Percentiles rank a stretch among this genome's conserved stretches.
Evolutionary conservation across 2,888 invertebrate species (phyloP).

Genomic region (Aphidoletes aphidimyza): DNA sequence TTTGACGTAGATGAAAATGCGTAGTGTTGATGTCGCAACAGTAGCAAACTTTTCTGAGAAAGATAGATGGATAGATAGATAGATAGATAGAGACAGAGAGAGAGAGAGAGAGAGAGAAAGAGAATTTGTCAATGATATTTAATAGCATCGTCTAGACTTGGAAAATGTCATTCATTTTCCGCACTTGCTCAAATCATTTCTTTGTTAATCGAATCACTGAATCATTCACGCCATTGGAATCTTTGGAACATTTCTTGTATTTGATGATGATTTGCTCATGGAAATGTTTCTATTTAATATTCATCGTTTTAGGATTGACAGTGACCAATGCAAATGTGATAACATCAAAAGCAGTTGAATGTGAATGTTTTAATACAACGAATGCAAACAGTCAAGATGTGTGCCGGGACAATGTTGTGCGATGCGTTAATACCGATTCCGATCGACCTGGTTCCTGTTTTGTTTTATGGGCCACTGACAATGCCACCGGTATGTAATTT

Average conservation of each 20-base stretch:
- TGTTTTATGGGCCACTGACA: constrained; percentile 81
- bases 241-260: constrained; percentile 1
- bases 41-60: too few species aligned
- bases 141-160: too few species aligned
- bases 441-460: constrained; percentile 85
- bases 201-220: too few species aligned
- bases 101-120: background rate
- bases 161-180: too few species aligned
- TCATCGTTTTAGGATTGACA: background rate
- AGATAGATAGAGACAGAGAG: background rate
- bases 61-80: background rate
- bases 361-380: constrained; percentile 50
- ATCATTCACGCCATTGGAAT: background rate
- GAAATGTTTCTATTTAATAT: too few species aligned
- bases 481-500: constrained; percentile 69
- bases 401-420: constrained; percentile 67
- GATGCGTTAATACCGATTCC: constrained; percentile 75
- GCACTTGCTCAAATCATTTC: too few species aligned
- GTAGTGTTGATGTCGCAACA: too few species aligned
- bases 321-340: background rate
- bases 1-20: too few species aligned
- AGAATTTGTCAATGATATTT: too few species aligned
- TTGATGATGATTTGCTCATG: too few species aligned
- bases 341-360: background rate
- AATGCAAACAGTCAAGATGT: background rate